Evolutionary conservation across 2,113 vertebrate genomes (phyloP), one percentile per base, ranked within the genome.

Genomic region (Atrichornis clamosus): DNA sequence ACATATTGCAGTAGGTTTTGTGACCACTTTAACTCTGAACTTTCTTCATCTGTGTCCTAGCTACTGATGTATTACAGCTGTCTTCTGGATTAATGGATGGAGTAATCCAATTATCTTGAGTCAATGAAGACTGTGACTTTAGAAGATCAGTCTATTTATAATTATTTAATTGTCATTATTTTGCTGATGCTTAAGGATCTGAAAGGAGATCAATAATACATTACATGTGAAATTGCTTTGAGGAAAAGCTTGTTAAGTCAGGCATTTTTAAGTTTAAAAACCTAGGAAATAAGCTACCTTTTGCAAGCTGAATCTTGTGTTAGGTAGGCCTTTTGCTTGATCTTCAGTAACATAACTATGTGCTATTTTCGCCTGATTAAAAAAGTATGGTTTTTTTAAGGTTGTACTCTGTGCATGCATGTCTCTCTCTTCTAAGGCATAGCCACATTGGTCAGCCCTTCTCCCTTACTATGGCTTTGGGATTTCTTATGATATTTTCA

Each of bases 361-460:
- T 47, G 10, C 6, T 50, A 2, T 55, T 75, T 77, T 90, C 63
- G 32, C 35, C 41, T 72, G 19, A 22, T 39, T 52, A 58, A 81
- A 74, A 59, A 27, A 13, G 0, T 3, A 2, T 21, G 8, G 8
- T 0, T 30, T 59, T 60, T 67, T 58, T 83, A 33, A 77, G 23
- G 4, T n/a, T 42, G 21, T 7, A 6, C 9, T 72, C 3, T 18
- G 11, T 47, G 18, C 1, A 0, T 39, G 33, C 13, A 7, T 11
- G 7, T 21, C 23, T 78, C 12, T 12, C 8, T 84, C n/a, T 74
- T 13, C 15, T 76, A 26, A 82, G 19, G 9, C 1, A 2, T 35
- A 53, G 39, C 62, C 41, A 16, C 0, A 1, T 4, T 77, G 2
- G 2, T 75, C 2, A 5, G 55, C n/a, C 15, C 1, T 15, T 75